phyloP scores from a whole-genome alignment of 2,113 vertebrate species.

The Neolamprologus toae region DNA sequence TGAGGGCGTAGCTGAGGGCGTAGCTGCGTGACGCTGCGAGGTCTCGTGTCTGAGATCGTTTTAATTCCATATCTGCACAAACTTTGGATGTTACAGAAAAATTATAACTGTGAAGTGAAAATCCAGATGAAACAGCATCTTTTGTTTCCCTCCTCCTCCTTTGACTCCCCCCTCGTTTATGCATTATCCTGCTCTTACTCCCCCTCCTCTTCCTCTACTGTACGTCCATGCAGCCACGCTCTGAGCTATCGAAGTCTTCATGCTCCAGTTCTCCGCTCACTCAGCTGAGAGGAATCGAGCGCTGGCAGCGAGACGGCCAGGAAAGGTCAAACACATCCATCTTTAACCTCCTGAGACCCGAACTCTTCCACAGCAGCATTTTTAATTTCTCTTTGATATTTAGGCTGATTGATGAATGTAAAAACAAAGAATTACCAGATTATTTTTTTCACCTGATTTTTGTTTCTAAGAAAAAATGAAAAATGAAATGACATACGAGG shows the following conservation, averaged over 20 bases:
- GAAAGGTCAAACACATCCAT: neutral
- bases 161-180: neutral
- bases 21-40: neutral
- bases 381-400: neutral
- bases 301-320: neutral
- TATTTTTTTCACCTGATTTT: neutral
- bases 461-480: fast-evolving
- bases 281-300: neutral
- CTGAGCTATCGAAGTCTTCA: neutral
- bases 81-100: neutral
- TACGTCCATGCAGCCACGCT: neutral
- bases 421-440: neutral
- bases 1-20: too few species aligned
- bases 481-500: neutral
- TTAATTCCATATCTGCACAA: neutral
- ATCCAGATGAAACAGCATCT: neutral
- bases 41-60: neutral
- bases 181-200: neutral
- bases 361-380: neutral
- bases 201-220: neutral
- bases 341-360: neutral
- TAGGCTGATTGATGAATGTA: neutral
- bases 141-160: neutral
- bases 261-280: conserved; percentile 29
- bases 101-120: neutral